Base-by-base conservation (phyloP, 37 sponge, comb jelly and placozoan species). In the Ephydatia muelleri region DNA sequence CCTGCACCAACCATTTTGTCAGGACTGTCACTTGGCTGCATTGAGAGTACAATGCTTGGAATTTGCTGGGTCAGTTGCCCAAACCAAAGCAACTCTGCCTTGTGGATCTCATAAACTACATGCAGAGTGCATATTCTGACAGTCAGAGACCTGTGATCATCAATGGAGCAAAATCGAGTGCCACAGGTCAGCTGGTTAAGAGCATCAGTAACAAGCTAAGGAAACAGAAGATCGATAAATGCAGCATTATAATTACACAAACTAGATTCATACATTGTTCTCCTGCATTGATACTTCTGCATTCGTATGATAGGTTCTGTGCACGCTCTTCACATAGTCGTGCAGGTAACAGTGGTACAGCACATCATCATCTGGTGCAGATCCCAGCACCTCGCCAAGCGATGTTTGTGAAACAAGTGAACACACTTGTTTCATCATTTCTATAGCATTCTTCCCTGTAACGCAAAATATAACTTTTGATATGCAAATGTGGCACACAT, bases 41-140 rank as follows among this genome's bases (percentile, higher is more conserved):
- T 57, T 14, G 12, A 16, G 16, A 16, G 57, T 21, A 57, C 57
- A 32, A 86, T 80, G 3, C 85, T 82, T 23, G 93, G 93, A 30
- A 40, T 28, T 0, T 80, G 66, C 5, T 75, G 32, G 0, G 68
- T 66, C 30, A 93, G 76, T 30, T 83, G 84, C 0, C 84, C 80
- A 82, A 93, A 93, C 81, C 87, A 87, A 30, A 80, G 36, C 31
- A 93, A 32, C 73, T 85, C 76, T 35, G 66, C 8, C 48, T 65
- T 47, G 25, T 32, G 37, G 16, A 38, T 19, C 16, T 68, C 31
- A 47, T 93, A 87, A 13, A 86, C 91, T 48, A 86, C 72, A 39
- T 93, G 93, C 6, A 93, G 47, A 26, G 93, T 75, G 9, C 80
- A 79, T 78, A 93, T 76, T 29, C 68, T 65, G 13, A 66, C 38